A percentile compares a stretch with the other conserved stretches of the same genome.
Evolutionary conservation across 2,113 vertebrate genomes (phyloP).

Genomic region (Helogale parvula): DNA sequence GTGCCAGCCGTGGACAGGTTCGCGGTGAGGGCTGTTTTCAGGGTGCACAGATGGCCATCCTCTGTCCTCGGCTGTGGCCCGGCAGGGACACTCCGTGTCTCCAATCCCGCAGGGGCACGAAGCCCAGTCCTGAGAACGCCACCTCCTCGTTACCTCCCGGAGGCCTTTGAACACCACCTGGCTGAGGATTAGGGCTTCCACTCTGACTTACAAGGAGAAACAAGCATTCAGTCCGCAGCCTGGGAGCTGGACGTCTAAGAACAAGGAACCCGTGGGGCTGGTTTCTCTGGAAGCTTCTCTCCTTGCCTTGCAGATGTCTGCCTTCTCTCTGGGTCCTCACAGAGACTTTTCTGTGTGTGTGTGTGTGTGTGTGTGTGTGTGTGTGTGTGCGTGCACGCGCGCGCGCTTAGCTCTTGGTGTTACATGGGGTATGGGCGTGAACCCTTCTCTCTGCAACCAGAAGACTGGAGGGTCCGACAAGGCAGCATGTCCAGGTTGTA

Average conservation of each 20-base stretch:
- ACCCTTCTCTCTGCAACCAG: neutral
- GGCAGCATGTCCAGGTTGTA: neutral
- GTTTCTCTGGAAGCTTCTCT: neutral
- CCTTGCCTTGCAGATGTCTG: too few species aligned
- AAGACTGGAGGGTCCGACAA: neutral
- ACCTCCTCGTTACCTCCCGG: neutral
- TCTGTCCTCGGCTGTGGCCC: rapidly evolving
- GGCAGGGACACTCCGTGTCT: too few species aligned
- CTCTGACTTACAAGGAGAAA: neutral
- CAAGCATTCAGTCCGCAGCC: neutral
- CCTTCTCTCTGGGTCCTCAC: too few species aligned
- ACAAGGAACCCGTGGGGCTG: neutral
- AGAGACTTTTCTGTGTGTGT: neutral
- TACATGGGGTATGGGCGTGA: too few species aligned
- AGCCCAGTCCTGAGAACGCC: neutral
- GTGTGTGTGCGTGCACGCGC: rapidly evolving
- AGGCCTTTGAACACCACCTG: too few species aligned
- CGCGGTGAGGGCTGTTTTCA: neutral
- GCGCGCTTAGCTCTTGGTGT: neutral
- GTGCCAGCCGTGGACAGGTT: rapidly evolving
- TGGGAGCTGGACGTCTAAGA: neutral
- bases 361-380: neutral
- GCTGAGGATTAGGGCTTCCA: neutral
- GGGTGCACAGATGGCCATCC: neutral
- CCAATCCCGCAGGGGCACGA: neutral